These are phyloP conservation scores for Rhipidura dahli DNA, from an alignment of 2,113 vertebrate species.

Conservation along the genomic window DNA sequence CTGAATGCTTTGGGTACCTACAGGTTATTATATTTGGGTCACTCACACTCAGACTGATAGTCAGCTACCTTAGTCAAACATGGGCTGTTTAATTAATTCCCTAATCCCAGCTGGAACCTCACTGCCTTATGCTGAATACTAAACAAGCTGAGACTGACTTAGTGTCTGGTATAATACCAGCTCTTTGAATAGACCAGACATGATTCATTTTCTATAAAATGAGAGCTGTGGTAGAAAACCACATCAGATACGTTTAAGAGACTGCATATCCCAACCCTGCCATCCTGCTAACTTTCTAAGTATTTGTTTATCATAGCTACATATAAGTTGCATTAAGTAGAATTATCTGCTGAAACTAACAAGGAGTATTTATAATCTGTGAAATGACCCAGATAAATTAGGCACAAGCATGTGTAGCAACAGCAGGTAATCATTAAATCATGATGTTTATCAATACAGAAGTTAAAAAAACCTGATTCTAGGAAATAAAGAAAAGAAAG, in stretches of 20 bases:
- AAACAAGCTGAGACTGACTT: background rate
- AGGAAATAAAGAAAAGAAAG: background rate
- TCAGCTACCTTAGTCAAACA: conserved; percentile 6
- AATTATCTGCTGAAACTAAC: background rate
- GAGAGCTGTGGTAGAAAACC: background rate
- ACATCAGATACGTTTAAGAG: background rate
- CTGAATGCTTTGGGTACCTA: background rate
- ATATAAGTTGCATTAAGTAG: background rate
- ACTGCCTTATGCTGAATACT: background rate
- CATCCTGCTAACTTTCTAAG: background rate
- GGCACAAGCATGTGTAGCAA: background rate
- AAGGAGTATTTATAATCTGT: background rate
- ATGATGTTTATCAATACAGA: background rate
- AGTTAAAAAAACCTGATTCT: background rate
- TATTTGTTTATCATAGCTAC: background rate
- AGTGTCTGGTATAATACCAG: background rate
- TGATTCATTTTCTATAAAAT: background rate
- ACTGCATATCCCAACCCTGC: background rate
- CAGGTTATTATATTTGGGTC: background rate
- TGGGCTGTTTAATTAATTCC: conserved; percentile 28
- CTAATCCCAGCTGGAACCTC: background rate
- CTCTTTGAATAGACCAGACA: background rate
- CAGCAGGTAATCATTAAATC: background rate
- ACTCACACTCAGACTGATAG: background rate
- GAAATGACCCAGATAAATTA: background rate